phyloP scores from a whole-genome alignment of 2,888 invertebrate species.

The Eilema griseolum region DNA sequence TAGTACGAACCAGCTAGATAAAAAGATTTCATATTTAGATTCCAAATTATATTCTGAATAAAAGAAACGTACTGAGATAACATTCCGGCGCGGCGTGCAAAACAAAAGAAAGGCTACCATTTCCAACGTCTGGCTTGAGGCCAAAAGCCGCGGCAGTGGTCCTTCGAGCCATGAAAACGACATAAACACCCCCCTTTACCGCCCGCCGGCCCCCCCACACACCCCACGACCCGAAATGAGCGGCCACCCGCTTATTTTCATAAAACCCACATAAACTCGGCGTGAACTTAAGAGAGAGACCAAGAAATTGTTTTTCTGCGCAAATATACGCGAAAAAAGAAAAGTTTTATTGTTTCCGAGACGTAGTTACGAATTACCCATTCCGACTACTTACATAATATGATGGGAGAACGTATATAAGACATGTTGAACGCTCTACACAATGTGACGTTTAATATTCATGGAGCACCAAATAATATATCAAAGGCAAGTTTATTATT shows the following conservation, averaged over 20 bases:
- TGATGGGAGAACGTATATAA: conserved; percentile 36
- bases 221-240: conserved; percentile 79
- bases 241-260: conserved; percentile 85
- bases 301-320: conserved; percentile 72
- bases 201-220: conserved; percentile 49
- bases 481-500: conserved; percentile 33
- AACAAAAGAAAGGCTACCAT: conserved; percentile 75
- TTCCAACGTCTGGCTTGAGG: conserved; percentile 73
- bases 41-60: conserved; percentile 53
- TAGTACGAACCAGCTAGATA: conserved; percentile 22
- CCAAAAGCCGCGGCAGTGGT: conserved; percentile 74
- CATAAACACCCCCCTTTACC: conserved; percentile 73
- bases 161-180: conserved; percentile 76
- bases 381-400: conserved; percentile 50
- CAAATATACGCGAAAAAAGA: conserved; percentile 56
- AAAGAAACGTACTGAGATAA: conserved; percentile 62
- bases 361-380: conserved; percentile 45
- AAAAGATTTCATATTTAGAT: conserved; percentile 51
- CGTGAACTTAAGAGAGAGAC: conserved; percentile 70
- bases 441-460: conserved; percentile 36
- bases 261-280: conserved; percentile 81
- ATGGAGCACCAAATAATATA: conserved; percentile 33
- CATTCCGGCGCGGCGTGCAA: conserved; percentile 60
- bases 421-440: conserved; percentile 24
- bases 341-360: conserved; percentile 49